Base-by-base conservation (phyloP, 2,113 vertebrate genomes). In the Proterorhinus semilunaris region DNA sequence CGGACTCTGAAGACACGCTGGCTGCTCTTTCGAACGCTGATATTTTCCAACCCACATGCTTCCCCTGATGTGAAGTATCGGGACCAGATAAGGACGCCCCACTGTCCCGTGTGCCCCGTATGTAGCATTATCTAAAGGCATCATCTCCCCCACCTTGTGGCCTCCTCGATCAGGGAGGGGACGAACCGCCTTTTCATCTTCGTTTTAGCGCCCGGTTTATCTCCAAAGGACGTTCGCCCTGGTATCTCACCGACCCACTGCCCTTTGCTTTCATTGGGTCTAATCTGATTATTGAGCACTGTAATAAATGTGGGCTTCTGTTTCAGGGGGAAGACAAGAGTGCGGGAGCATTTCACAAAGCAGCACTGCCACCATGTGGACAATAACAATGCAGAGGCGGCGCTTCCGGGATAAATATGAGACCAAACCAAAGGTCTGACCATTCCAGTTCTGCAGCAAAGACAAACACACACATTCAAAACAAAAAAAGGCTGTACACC, bases 331-430 rank as follows among this genome's bases (percentile, higher is more conserved):
- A 7, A 8, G 4, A 0, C 10, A 0, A 0, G 1, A 0, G 10
- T 49, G 8, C 7, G 6, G 8, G 44, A 11, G 4, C 9, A 2
- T 54, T 71, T 64, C 62, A 62, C 12, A 8, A 63, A 46, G 10
- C 21, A 48, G 63, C 9, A 50, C 74, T 83, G 78, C 82, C 80
- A 67, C 70, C 78, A 0, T n/a, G 75, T 85, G 86, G 82, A 11
- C 12, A 0, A 62, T 2, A 21, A 50, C 15, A 57, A 47, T 9
- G 42, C 45, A 65, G 13, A 0, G 13, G 0, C 9, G 10, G 49
- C 0, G 52, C 36, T 49, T 4, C 46, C 49, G 16, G 9, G 21
- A 51, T 11, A 51, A 36, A 36, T 3, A 13, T 17, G n/a, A 53
- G n/a, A 15, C 49, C 51, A 53, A 8, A 16, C 7, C 49, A 6